A percentile compares a stretch with the other conserved stretches of the same genome.
phyloP scores from a whole-genome alignment of 2,113 vertebrate genomes.

The Stomatorhinus ivindoensis region DNA sequence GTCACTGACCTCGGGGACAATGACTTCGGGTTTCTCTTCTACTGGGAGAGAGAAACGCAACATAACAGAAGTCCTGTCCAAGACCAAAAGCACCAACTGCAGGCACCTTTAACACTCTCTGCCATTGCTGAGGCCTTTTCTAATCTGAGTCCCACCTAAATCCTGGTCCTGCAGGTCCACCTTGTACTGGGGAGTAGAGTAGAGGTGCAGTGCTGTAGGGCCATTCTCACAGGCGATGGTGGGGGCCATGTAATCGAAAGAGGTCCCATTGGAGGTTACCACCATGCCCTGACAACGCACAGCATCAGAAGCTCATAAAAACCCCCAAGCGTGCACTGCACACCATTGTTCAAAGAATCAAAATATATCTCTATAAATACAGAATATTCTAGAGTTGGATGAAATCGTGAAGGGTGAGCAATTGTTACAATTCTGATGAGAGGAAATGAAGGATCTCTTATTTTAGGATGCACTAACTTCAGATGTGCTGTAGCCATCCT shows the following conservation, averaged over 20 bases:
- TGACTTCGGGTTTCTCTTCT: constrained; percentile 53
- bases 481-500: constrained; percentile 87
- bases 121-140: background rate
- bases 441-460: background rate
- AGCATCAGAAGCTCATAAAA: constrained; percentile 9
- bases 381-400: background rate
- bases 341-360: background rate
- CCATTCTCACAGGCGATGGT: constrained; percentile 73
- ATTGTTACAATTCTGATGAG: background rate
- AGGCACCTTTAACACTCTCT: background rate
- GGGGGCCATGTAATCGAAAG: constrained; percentile 76
- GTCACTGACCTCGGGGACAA: constrained; percentile 50
- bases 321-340: background rate
- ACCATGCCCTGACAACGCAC: constrained; percentile 65
- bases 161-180: constrained; percentile 57
- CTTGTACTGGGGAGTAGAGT: constrained; percentile 87
- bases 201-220: constrained; percentile 75
- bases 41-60: constrained; percentile 17
- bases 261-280: constrained; percentile 80
- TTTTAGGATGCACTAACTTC: constrained; percentile 78
- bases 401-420: background rate
- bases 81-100: background rate
- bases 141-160: constrained; percentile 56
- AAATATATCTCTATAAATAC: background rate
- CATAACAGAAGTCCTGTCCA: background rate